Base-by-base conservation (phyloP, 2,113 vertebrate species). In the Malaclemys terrapin region DNA sequence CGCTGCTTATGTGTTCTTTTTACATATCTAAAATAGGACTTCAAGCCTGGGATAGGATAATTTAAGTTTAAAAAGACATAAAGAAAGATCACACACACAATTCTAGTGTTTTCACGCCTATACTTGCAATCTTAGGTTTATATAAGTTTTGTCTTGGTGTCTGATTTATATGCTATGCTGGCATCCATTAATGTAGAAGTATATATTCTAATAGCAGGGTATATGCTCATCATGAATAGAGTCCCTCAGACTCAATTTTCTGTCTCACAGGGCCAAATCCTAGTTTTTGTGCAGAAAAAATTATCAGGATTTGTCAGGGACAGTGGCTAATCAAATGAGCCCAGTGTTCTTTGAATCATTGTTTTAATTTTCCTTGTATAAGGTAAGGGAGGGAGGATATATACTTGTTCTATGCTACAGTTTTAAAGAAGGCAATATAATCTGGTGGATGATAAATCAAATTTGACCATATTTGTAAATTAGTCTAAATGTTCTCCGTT, bases 221-320 rank as follows among this genome's bases (percentile, higher is more conserved):
- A 56, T 80, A 62, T 82, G 13, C 50, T 47, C 31, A 38, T 93
- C 75, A 84, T 2, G 8, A 20, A 5, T 25, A 91, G 45, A 91
- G 45, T 85, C 88, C 20, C 13, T 17, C 85, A 75, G 50, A 92
- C 91, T 56, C 87, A 22, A 3, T 8, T 6, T 50, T 82, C 65
- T 87, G 4, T 89, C 90, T 24, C 6, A 93, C 25, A 24, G 20
- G 72, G 82, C 54, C 62, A 87, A 76, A 50, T 84, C 38, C 20
- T 81, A 4, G 22, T 72, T 25, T 96, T 94, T 91, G 49, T 31
- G 6, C 35, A 80, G 53, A 4, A 80, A 42, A 76, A 80, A 62
- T 90, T 93, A 56, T 76, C 82, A 90, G 49, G 42, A 85, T 91
- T 93, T 91, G 25, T 12, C 76, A 91, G 31, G 86, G 86, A 53